Percentiles rank a stretch among this genome's conserved stretches.
Conservation (phyloP, 64 coral and sea anemone species). For the Hydrozoanthus tunicans region DNA sequence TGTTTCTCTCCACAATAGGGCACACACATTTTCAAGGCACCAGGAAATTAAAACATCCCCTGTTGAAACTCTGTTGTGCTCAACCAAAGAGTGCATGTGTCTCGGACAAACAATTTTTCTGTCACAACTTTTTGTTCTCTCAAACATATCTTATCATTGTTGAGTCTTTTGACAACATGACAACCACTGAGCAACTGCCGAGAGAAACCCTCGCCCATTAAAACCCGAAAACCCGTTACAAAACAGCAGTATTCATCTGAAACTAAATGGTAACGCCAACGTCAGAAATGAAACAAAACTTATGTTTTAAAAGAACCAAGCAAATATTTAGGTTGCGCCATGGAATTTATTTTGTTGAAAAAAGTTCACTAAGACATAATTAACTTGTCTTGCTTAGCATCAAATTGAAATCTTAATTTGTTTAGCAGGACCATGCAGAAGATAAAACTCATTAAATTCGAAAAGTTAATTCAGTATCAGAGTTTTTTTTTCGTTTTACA, state of each 20-base stretch:
- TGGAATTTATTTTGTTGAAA: slow-evolving; percentile 44
- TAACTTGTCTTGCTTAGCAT: slow-evolving; percentile 23
- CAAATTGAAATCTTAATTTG: slow-evolving; percentile 24
- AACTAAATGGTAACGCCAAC: background rate
- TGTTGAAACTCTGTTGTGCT: background rate
- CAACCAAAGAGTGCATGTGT: slow-evolving; percentile 28
- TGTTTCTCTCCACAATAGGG: background rate
- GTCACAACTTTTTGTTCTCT: background rate
- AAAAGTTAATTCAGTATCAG: slow-evolving; percentile 14
- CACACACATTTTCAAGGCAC: background rate
- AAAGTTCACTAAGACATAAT: slow-evolving; percentile 49
- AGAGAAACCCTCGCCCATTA: background rate
- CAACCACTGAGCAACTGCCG: background rate
- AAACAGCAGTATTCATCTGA: background rate
- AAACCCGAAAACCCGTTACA: background rate
- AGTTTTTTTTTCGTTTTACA: background rate
- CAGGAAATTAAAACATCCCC: background rate
- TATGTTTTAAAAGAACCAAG: background rate
- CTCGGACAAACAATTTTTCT: background rate
- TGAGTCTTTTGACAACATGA: slow-evolving; percentile 33
- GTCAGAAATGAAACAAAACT: background rate
- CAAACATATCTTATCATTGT: slow-evolving; percentile 11
- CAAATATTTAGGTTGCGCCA: background rate
- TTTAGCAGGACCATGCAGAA: slow-evolving; percentile 16
- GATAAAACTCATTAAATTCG: background rate